Percentiles rank a stretch among this genome's conserved stretches.
These are phyloP conservation scores for Strix uralensis DNA, from an alignment of 2,113 vertebrate species.

Conservation along the genomic window DNA sequence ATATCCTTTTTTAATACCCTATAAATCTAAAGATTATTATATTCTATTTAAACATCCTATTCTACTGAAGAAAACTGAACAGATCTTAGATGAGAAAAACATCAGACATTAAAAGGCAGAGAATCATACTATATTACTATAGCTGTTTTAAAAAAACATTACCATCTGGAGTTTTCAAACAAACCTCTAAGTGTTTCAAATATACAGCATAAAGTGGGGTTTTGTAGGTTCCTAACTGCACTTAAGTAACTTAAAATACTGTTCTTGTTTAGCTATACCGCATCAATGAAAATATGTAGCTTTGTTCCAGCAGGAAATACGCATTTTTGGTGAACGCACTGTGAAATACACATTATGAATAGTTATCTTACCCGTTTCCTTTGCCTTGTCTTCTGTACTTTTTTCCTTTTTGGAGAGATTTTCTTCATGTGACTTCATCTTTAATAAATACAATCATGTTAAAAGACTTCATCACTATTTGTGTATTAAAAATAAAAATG, in stretches of 20 bases:
- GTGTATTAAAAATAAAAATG: not conserved
- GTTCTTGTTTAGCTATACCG: not conserved
- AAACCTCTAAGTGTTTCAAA: not conserved
- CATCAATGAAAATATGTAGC: not conserved
- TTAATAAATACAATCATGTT: not conserved
- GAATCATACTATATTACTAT: not conserved
- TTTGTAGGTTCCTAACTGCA: not conserved
- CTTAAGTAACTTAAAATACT: not conserved
- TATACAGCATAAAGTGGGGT: fast-evolving
- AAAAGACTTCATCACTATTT: not conserved
- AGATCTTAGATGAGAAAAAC: not conserved
- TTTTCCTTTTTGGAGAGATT: constrained; percentile 73
- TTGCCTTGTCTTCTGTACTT: constrained; percentile 78
- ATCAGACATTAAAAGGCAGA: not conserved
- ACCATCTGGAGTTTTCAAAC: not conserved
- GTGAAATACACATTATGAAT: not conserved
- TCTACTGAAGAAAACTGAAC: not conserved
- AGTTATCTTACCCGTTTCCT: constrained; percentile 77
- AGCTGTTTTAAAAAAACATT: not conserved
- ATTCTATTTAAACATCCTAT: not conserved
- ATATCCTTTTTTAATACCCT: not conserved
- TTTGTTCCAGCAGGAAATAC: not conserved
- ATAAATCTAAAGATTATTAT: not conserved
- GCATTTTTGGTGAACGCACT: not conserved
- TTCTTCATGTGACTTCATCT: constrained; percentile 85